Percentiles rank a stretch among this genome's conserved stretches.
These are phyloP conservation scores for Cephus runcator DNA, from an alignment of 2,888 invertebrate species.

Conservation along the genomic window DNA sequence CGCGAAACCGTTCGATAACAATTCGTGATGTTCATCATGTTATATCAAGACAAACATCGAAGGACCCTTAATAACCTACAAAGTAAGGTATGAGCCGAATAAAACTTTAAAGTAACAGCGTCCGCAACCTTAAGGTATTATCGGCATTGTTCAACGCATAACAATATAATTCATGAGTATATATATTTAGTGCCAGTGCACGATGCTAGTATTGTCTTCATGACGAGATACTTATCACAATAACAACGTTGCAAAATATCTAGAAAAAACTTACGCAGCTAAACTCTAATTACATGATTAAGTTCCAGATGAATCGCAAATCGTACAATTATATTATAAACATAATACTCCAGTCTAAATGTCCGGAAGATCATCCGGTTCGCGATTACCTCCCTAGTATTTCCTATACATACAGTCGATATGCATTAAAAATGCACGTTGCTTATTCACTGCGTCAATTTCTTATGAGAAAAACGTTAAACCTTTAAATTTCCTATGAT, in stretches of 20 bases:
- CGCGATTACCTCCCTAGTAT: slow-evolving; percentile 6
- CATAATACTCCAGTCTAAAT: background rate
- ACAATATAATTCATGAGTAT: slow-evolving; percentile 8
- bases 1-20: background rate
- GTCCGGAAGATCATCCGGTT: slow-evolving; percentile 8
- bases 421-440: slow-evolving; percentile 36
- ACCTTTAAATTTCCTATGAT: background rate
- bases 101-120: too few relatives aligned
- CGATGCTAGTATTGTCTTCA: slow-evolving; percentile 49
- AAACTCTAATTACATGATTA: slow-evolving; percentile 2
- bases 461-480: background rate
- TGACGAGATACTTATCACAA: slow-evolving; percentile 54
- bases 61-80: too few relatives aligned
- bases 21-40: background rate
- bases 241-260: slow-evolving; percentile 41
- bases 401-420: slow-evolving; percentile 30
- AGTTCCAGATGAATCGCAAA: slow-evolving; percentile 3
- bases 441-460: background rate
- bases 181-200: slow-evolving; percentile 36
- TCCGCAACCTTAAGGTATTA: too few relatives aligned
- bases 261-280: slow-evolving; percentile 16
- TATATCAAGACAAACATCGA: too few relatives aligned
- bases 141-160: background rate
- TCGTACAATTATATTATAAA: background rate
- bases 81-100: too few relatives aligned